Conservation (phyloP, 2,113 vertebrate genomes). For the Solea senegalensis region DNA sequence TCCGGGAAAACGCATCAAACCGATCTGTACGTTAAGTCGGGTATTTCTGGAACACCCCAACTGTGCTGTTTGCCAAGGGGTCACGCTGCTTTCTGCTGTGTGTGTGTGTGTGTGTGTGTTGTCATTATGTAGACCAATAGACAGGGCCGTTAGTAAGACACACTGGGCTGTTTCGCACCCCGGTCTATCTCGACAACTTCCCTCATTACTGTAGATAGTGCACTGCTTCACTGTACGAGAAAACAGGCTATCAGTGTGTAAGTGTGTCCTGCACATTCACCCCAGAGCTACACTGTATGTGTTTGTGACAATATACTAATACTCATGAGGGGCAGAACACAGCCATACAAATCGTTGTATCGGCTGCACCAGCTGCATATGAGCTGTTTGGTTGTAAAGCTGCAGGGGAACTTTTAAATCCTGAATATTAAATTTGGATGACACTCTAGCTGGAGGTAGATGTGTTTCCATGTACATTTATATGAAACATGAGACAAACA, state of each 20-base stretch:
- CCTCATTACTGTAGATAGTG: constrained; percentile 29
- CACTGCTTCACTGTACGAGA: background rate
- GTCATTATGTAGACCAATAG: constrained; percentile 14
- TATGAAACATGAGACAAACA: constrained; percentile 5
- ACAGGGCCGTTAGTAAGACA: constrained; percentile 21
- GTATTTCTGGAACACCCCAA: background rate
- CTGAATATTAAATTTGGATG: background rate
- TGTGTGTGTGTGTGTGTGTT: background rate
- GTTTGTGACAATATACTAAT: constrained; percentile 1
- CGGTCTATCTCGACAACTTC: constrained; percentile 4
- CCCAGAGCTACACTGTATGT: constrained; percentile 1
- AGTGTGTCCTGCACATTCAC: constrained; percentile 29
- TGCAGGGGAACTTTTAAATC: background rate
- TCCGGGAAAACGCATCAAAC: too few species aligned
- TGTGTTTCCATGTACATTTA: background rate
- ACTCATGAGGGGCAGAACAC: background rate
- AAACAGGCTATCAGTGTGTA: constrained; percentile 13
- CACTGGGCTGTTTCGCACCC: constrained; percentile 1
- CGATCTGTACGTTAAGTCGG: background rate
- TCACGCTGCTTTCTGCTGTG: constrained; percentile 24
- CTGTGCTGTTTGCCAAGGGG: constrained; percentile 14
- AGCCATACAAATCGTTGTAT: constrained; percentile 10
- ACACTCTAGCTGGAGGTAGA: background rate
- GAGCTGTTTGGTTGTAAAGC: background rate
- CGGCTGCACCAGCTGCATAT: background rate